Base-by-base conservation (phyloP, 2,888 invertebrate genomes). In the Yponomeuta evonymella region DNA sequence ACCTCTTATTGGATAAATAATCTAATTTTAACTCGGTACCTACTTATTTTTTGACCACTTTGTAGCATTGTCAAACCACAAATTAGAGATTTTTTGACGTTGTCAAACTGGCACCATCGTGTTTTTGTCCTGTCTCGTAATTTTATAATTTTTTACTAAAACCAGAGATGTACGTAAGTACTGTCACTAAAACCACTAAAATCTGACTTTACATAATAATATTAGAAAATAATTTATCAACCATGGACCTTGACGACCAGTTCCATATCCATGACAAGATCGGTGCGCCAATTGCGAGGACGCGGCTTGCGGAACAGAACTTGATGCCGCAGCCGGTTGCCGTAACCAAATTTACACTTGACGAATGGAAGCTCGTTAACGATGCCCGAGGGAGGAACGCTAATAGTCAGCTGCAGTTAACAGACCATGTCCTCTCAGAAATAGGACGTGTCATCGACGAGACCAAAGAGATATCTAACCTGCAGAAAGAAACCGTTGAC, bases 351-450 rank as follows among this genome's bases (percentile, higher is more conserved):
- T 95, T 94, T 79, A 94, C 94, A 0, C 80, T 94, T 69, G 87
- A 91, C 74, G 95, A 95, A 81, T 96, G 95, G 95, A 89, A 94
- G 76, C 85, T 93, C 68, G 94, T 94, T 77, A 94, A 94, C 78
- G 85, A 89, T 72, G 83, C 91, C 64, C 93, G 94, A 76, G 93
- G 93, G 78, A 86, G 94, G 74, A 93, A 93, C 70, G 95, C 96
- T 15, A 95, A 96, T 78, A 95, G 95, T 74, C 97, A 98, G 81
- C 96, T 97, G 82, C 95, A 96, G 79, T 89, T 96, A 11, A 96
- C 98, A 0, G 97, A 98, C 83, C 93, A 96, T 72, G 90, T 97
- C 68, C 88, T 97, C 30, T 92, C 90, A 69, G 94, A 94, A 77
- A 91, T 93, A 70, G 84, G 92, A 71, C 88, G 96, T 70, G 84